These are phyloP conservation scores for Amiota minor DNA, from an alignment of 2,888 invertebrate species.

Conservation along the genomic window DNA sequence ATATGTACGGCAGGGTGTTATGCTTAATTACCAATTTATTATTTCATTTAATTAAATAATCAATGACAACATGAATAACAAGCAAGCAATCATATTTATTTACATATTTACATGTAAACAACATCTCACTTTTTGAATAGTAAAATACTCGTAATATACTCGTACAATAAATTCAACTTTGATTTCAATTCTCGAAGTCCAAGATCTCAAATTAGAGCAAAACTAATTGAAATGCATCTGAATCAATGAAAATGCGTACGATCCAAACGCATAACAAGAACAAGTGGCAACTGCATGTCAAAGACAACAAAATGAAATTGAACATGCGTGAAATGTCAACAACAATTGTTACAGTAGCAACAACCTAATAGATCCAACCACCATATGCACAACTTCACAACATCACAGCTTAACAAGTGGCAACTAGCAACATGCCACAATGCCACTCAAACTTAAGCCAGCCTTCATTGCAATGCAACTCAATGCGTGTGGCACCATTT, in stretches of 20 bases:
- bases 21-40: too few relatives aligned
- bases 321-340: slow-evolving; percentile 25
- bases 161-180: background rate
- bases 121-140: too few relatives aligned
- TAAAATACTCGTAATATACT: background rate
- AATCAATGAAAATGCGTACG: slow-evolving; percentile 58
- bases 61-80: too few relatives aligned
- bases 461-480: background rate
- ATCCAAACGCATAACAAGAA: slow-evolving; percentile 40
- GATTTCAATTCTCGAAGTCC: background rate
- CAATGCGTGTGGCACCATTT: slow-evolving; percentile 20
- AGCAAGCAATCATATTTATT: too few relatives aligned
- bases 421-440: background rate
- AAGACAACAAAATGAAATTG: slow-evolving; percentile 14
- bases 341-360: slow-evolving; percentile 7
- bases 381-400: background rate
- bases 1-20: too few relatives aligned
- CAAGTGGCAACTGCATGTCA: slow-evolving; percentile 21
- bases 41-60: too few relatives aligned
- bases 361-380: background rate
- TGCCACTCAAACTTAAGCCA: background rate
- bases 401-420: background rate
- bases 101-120: too few relatives aligned
- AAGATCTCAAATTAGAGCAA: slow-evolving; percentile 54
- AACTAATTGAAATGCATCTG: slow-evolving; percentile 61